Base-by-base conservation (phyloP, 2,888 invertebrate species). In the Apodemia zela region DNA sequence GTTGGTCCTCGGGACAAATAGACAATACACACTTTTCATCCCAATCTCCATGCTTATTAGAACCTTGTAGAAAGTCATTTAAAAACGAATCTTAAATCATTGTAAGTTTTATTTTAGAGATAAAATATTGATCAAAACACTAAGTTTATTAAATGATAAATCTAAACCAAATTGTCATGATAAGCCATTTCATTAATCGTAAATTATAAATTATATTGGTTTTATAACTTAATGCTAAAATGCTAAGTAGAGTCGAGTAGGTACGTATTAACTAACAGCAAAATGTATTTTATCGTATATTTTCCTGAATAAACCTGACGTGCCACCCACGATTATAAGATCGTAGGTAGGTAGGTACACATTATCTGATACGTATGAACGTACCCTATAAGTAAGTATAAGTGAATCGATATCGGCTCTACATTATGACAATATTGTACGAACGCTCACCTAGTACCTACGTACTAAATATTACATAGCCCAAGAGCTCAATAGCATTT, bases 211-310 rank as follows among this genome's bases (percentile, higher is more conserved):
- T 54, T 15, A 42, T 42, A 42, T 42, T 42, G 42, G 42, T 25
- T 54, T 54, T 54, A 54, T 54, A 21, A 83, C 79, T 85, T 81
- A 85, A 85, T 84, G 81, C 75, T 75, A 75, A 77, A 73, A 72
- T 75, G 74, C 78, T 78, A 18, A 54, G 25, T 54, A 54, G 15
- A 25, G 10, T 10, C 49, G 3, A 54, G 25, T n/a, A n/a, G n/a
- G n/a, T 38, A 33, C 33, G 1, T 49, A 81, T 81, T 79, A 84
- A 82, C 86, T 86, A 81, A 75, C 69, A 71, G 72, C 74, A 73
- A 75, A 79, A 76, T 78, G 72, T 75, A 69, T 81, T 81, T 81
- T 77, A 79, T 77, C 80, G 82, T 82, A 80, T 73, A 76, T 81
- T 80, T 81, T 78, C 71, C 70, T 70, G 69, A 75, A 77, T 75